phyloP scores from a whole-genome alignment of 2,888 invertebrate species.

The Crematogaster levior region DNA sequence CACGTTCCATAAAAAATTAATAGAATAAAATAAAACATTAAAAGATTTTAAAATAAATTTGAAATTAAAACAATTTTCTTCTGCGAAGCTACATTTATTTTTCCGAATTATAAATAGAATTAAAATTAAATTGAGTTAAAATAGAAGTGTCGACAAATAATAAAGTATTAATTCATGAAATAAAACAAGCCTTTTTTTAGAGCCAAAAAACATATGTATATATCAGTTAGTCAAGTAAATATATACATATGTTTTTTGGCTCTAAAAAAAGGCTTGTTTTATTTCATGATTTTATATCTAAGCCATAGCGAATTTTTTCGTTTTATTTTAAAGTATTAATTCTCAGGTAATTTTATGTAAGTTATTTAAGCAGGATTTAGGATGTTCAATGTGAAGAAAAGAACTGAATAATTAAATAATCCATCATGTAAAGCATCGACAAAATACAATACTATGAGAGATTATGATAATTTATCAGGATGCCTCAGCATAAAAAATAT shows the following conservation, averaged over 20 bases:
- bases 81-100: background rate
- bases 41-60: background rate
- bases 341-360: background rate
- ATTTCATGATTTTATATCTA: no score
- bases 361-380: background rate
- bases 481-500: background rate
- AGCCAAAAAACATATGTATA: no score
- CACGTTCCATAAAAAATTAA: background rate
- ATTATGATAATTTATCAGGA: background rate
- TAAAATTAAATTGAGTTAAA: conserved; percentile 41
- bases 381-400: background rate
- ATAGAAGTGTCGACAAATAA: background rate
- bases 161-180: conserved; percentile 4
- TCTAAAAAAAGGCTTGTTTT: no score
- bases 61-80: background rate
- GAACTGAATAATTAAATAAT: background rate
- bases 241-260: no score
- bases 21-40: background rate
- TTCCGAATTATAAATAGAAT: conserved; percentile 27
- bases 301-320: no score
- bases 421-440: background rate
- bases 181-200: no score
- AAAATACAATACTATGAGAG: background rate
- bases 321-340: no score
- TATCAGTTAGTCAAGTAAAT: no score